Percentiles rank a stretch among this genome's conserved stretches.
These are phyloP conservation scores for Lasioglossum oenotherae DNA, from an alignment of 2,888 invertebrate species.

Conservation along the genomic window DNA sequence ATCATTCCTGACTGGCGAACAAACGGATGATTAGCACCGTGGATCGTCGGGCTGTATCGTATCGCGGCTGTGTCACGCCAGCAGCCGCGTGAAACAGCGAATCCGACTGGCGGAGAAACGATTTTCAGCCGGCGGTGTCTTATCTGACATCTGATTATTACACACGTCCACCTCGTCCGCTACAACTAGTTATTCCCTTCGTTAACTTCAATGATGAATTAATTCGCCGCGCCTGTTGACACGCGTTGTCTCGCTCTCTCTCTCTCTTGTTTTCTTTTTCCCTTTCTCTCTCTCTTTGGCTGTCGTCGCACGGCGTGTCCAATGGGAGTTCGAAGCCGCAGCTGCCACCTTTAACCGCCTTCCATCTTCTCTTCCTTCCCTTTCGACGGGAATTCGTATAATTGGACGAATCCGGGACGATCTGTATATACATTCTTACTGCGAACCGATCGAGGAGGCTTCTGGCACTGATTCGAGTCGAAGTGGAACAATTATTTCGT, in stretches of 20 bases:
- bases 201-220: constrained; percentile 71
- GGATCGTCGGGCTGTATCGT: constrained; percentile 18
- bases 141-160: constrained; percentile 70
- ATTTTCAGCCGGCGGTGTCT: constrained; percentile 63
- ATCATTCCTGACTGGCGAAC: constrained; percentile 20
- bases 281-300: not conserved
- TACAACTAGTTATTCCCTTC: constrained; percentile 66
- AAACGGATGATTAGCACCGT: not conserved
- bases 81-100: constrained; percentile 44
- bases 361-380: not conserved
- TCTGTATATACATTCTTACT: not conserved
- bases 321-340: constrained; percentile 20
- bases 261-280: not conserved
- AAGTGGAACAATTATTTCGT: not conserved
- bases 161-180: constrained; percentile 66
- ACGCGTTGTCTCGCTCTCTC: constrained; percentile 39
- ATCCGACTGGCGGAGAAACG: constrained; percentile 46
- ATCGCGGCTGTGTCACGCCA: constrained; percentile 35
- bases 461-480: not conserved
- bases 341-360: constrained; percentile 2
- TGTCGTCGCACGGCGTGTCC: not conserved
- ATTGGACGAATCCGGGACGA: not conserved
- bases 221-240: constrained; percentile 59
- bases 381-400: not conserved
- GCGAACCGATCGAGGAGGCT: not conserved